A percentile compares a stretch with the other conserved stretches of the same genome.
phyloP scores from a whole-genome alignment of 2,113 vertebrate genomes.

The Thryonomys swinderianus region DNA sequence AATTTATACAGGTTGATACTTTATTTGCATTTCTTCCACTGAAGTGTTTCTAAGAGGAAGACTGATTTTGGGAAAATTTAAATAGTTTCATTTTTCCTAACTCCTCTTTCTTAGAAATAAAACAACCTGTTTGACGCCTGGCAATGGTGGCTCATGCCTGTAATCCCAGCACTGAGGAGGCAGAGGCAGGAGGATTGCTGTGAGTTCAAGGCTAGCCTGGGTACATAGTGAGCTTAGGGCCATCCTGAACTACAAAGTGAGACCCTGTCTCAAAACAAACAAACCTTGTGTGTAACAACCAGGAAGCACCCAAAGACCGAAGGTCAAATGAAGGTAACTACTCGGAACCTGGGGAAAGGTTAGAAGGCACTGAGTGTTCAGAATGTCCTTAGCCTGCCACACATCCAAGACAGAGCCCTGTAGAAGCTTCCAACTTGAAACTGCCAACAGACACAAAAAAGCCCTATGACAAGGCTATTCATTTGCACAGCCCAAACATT shows the following conservation, averaged over 20 bases:
- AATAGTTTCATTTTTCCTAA: neutral
- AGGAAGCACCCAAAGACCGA: neutral
- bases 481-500: neutral
- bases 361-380: neutral
- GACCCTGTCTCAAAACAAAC: too few relatives aligned
- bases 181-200: too few relatives aligned
- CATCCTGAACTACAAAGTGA: too few relatives aligned
- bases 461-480: neutral
- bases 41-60: neutral
- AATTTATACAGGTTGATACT: neutral
- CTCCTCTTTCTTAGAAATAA: neutral
- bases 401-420: neutral
- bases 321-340: neutral
- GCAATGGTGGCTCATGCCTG: too few relatives aligned
- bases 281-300: neutral
- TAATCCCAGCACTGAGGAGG: too few relatives aligned
- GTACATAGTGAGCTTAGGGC: too few relatives aligned
- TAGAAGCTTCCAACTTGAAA: neutral
- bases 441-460: neutral
- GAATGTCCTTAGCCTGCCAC: neutral
- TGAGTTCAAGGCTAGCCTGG: too few relatives aligned
- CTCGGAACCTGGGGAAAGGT: neutral
- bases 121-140: too few relatives aligned
- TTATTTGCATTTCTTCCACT: constrained; percentile 3
- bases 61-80: neutral